Conservation (phyloP, 2,797 vertebrate species). For the Xenops minutus region DNA sequence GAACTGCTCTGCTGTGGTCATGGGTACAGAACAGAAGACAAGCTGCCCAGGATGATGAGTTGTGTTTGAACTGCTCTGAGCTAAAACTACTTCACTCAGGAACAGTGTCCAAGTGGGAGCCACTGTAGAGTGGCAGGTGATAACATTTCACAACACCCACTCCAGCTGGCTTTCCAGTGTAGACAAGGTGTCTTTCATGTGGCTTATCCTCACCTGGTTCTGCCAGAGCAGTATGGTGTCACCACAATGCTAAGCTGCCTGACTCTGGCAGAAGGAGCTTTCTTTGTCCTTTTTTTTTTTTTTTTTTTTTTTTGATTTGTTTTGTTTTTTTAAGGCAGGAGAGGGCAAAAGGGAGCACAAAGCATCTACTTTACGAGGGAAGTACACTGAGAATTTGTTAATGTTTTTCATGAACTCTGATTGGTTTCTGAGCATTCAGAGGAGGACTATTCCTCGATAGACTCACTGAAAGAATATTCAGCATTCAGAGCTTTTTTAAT, state of each 20-base stretch:
- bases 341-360: too few relatives aligned
- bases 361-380: neutral
- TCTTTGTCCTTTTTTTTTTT: neutral
- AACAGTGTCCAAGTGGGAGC: neutral
- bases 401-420: neutral
- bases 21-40: neutral
- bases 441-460: neutral
- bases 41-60: neutral
- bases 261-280: neutral
- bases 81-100: neutral
- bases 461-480: neutral
- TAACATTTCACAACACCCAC: neutral
- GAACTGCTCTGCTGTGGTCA: neutral
- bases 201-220: neutral
- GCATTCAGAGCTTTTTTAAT: neutral
- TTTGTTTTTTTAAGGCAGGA: too few relatives aligned
- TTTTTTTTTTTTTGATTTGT: too few relatives aligned
- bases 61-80: neutral
- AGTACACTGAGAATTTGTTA: neutral
- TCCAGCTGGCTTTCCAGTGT: neutral
- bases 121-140: neutral
- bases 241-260: neutral
- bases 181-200: neutral
- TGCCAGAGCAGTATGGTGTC: neutral
- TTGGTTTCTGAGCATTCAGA: neutral